Evolutionary conservation across 2,113 vertebrate species (phyloP), one percentile per base, ranked within the genome.

Genomic region (Plecotus auritus): DNA sequence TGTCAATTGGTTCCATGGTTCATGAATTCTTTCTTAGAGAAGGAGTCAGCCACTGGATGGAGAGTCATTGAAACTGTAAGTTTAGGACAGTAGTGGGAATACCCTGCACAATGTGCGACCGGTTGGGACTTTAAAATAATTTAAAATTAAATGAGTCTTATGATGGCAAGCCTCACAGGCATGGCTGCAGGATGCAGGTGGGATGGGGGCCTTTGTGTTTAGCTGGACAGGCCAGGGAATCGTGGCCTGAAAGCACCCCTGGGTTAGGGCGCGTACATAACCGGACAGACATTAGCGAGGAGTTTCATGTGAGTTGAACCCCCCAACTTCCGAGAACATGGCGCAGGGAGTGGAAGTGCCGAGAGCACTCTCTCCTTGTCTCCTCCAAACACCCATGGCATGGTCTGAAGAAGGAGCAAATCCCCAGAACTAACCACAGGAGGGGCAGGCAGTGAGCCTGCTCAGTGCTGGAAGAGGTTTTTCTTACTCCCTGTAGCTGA

Each of bases 71-170:
- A 88, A 40, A 13, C 12, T 54, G 70, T 73, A 84, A 95, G 84
- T 95, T 7, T 35, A 91, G 95, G 86, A 93, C 93, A 42, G 83
- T 85, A 95, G 86, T 94, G 94, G 85, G 86, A 95, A 91, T 94
- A 94, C 93, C 76, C 76, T 47, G 61, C 95, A 95, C 67, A 73
- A 49, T 45, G 59, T 77, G 47, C 83, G 94, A 96, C 92, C 85
- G 96, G 96, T 95, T 91, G 94, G 85, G 40, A 66, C 64, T 93
- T 95, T 98, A 89, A 96, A 96, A 97, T 97, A 97, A 96, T 97
- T 96, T 91, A 92, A 95, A 95, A 97, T 95, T 89, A 95, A 93
- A 91, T 95, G 94, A 96, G 90, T 95, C 95, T 90, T 89, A 66
- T 26, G 92, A 90, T 88, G 54, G 91, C 64, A 64, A 78, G 83